A percentile compares a stretch with the other conserved stretches of the same genome.
Conservation (phyloP, 1,140 invertebrate genomes). For the Dryas iulia region DNA sequence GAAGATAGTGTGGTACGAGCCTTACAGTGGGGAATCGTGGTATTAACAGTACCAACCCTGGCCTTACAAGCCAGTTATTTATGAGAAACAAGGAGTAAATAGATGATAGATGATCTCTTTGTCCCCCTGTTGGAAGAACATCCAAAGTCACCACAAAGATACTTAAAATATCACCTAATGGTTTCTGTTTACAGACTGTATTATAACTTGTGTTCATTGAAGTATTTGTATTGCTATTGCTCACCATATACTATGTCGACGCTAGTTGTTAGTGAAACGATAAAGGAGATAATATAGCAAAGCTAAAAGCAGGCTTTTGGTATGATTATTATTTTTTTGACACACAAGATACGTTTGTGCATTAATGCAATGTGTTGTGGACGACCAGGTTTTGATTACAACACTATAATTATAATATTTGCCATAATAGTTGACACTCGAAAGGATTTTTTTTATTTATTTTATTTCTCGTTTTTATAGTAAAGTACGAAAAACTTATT, state of each 20-base stretch:
- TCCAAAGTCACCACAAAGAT: slow-evolving; percentile 38
- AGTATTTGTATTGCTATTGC: slow-evolving; percentile 2
- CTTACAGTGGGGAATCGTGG: slow-evolving; percentile 72
- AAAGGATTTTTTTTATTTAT: too few species aligned
- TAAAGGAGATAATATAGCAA: background rate
- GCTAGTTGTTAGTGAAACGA: background rate
- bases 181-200: slow-evolving; percentile 16
- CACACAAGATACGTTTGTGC: background rate
- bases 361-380: too few species aligned
- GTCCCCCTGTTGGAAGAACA: background rate
- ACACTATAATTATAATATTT: too few species aligned
- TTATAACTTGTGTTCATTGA: slow-evolving; percentile 21
- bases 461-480: too few species aligned
- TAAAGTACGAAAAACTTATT: too few species aligned
- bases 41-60: slow-evolving; percentile 35
- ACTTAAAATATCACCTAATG: slow-evolving; percentile 37
- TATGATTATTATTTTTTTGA: background rate
- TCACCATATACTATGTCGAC: background rate
- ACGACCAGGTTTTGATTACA: too few species aligned
- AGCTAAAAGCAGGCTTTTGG: slow-evolving; percentile 14
- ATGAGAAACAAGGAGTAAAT: background rate
- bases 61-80: background rate
- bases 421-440: too few species aligned
- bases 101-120: background rate
- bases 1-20: slow-evolving; percentile 94